Conservation (phyloP, 2,888 invertebrate species). For the Philereme vetulata region DNA sequence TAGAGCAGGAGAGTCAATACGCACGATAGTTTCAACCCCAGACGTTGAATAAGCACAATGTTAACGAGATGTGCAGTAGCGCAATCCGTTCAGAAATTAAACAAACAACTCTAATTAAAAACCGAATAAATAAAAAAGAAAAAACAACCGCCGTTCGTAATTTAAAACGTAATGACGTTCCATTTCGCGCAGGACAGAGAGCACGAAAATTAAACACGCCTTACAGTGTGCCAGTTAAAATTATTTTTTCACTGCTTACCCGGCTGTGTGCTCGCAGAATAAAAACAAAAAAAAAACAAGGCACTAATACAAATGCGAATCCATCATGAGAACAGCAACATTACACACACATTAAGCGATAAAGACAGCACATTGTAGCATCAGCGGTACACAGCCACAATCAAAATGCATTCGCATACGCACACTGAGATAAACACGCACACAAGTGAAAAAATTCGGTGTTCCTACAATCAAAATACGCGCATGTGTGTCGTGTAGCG, state of each 20-base stretch:
- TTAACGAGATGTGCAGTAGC: conserved; percentile 30
- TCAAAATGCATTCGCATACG: conserved; percentile 69
- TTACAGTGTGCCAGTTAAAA: conserved; percentile 81
- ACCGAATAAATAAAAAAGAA: conserved; percentile 64
- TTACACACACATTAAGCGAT: conserved; percentile 59
- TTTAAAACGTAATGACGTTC: conserved; percentile 83
- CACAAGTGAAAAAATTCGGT: conserved; percentile 70
- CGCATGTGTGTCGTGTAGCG: conserved; percentile 55
- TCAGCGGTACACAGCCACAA: conserved; percentile 57
- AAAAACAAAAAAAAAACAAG: conserved; percentile 65
- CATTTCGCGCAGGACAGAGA: conserved; percentile 78
- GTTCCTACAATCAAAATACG: conserved; percentile 78
- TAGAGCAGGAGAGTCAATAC: too few species aligned
- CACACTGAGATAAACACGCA: conserved; percentile 52
- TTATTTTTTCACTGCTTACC: conserved; percentile 80
- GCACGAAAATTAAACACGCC: conserved; percentile 82
- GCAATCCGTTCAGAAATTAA: conserved; percentile 56
- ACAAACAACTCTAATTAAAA: conserved; percentile 74
- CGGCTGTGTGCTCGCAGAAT: conserved; percentile 64
- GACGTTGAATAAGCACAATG: conserved; percentile 24
- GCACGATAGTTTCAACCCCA: background rate
- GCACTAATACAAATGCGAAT: conserved; percentile 76
- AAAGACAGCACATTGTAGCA: conserved; percentile 52
- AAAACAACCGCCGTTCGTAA: conserved; percentile 76
- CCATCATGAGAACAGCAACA: conserved; percentile 76